Evolutionary conservation across 2,797 vertebrate genomes (phyloP).

Genomic region (Scolopax rusticola): DNA sequence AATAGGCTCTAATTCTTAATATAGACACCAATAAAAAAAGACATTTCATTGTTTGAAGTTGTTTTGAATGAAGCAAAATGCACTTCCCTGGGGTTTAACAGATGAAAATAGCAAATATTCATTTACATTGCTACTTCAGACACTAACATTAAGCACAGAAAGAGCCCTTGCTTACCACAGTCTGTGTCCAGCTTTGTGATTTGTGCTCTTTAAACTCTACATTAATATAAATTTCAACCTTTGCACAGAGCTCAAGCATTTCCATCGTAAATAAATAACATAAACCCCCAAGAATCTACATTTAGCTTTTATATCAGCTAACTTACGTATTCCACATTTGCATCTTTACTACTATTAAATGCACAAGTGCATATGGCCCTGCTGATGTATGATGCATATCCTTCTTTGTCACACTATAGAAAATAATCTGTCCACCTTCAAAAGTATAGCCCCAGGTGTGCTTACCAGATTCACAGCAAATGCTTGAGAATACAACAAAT

Average conservation of each 20-base stretch:
- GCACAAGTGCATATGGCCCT: constrained; percentile 19
- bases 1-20: constrained; percentile 72
- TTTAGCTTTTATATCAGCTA: constrained; percentile 10
- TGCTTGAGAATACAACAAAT: constrained; percentile 21
- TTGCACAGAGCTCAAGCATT: constrained; percentile 1
- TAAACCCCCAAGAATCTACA: neutral
- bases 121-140: constrained; percentile 46
- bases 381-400: neutral
- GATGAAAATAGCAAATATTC: constrained; percentile 74
- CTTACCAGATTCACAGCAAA: neutral
- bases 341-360: constrained; percentile 15
- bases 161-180: constrained; percentile 48
- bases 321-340: constrained; percentile 1
- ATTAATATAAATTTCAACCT: constrained; percentile 71
- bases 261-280: constrained; percentile 22
- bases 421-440: constrained; percentile 57
- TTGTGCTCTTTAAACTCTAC: constrained; percentile 60
- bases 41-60: constrained; percentile 61
- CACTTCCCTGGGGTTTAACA: constrained; percentile 66
- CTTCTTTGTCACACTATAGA: constrained; percentile 10
- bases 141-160: constrained; percentile 56
- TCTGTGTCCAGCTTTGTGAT: constrained; percentile 42
- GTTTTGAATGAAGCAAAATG: constrained; percentile 72
- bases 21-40: constrained; percentile 59
- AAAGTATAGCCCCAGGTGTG: constrained; percentile 42